Evolutionary conservation across 2,113 vertebrate species (phyloP).

Genomic region (Suricata suricatta): DNA sequence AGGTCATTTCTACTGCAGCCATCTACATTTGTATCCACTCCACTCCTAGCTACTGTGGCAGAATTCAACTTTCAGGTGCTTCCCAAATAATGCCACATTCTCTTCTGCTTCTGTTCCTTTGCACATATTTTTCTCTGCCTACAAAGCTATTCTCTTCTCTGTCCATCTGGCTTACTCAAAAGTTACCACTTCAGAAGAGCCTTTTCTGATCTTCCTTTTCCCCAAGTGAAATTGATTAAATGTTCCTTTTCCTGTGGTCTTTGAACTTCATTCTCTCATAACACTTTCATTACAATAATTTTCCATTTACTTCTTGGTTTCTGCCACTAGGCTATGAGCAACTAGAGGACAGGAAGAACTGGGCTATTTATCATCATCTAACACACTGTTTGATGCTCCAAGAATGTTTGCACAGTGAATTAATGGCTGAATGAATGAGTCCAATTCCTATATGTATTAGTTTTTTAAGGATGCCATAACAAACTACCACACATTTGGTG

Average conservation of each 20-base stretch:
- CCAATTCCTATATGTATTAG: conserved; percentile 1
- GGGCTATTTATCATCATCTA: not conserved
- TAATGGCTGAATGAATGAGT: not conserved
- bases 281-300: conserved; percentile 20
- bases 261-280: not conserved
- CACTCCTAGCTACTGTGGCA: not conserved
- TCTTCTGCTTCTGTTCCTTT: not conserved
- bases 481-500: not conserved
- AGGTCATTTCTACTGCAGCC: not conserved
- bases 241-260: conserved; percentile 1
- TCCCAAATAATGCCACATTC: not conserved
- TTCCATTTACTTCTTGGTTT: not conserved
- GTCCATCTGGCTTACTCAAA: not conserved
- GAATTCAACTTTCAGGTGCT: not conserved
- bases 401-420: conserved; percentile 26
- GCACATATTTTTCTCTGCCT: not conserved
- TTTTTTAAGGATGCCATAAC: not conserved
- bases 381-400: not conserved
- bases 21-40: not conserved
- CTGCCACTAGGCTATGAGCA: not conserved
- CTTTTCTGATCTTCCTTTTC: not conserved
- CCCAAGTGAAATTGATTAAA: not conserved
- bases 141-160: not conserved
- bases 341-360: not conserved
- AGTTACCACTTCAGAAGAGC: not conserved